These are phyloP conservation scores for Bicyclus anynana DNA, from an alignment of 1,140 invertebrate species.

Conservation along the genomic window DNA sequence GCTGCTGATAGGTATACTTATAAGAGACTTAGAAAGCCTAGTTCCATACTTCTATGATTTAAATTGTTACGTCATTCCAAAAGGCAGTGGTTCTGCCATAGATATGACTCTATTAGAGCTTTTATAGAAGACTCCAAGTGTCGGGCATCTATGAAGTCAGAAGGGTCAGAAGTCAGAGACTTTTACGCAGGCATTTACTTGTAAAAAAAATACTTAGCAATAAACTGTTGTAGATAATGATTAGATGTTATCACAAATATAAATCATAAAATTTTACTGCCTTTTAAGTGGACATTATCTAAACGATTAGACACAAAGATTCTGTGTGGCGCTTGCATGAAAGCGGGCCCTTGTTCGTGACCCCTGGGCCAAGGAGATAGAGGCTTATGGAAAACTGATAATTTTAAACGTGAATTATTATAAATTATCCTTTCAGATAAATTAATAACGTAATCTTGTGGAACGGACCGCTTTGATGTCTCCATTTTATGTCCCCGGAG, in stretches of 20 bases:
- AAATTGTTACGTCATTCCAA: no score
- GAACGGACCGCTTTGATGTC: conserved; percentile 4
- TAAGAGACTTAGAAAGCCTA: no score
- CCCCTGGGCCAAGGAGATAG: conserved; percentile 46
- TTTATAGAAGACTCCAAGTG: no score
- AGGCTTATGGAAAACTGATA: conserved; percentile 39
- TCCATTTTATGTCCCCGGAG: not conserved
- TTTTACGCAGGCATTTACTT: no score
- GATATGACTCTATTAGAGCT: no score
- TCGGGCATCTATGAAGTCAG: no score
- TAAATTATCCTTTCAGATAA: conserved; percentile 8
- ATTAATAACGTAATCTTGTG: not conserved
- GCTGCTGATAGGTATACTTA: no score
- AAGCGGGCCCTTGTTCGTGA: conserved; percentile 36
- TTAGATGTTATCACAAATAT: conserved; percentile 41
- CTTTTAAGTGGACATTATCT: conserved; percentile 59
- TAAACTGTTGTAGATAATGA: not conserved
- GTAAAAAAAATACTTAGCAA: not conserved
- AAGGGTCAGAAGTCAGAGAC: no score
- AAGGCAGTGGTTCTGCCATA: no score
- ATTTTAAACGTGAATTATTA: conserved; percentile 19
- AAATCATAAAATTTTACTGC: conserved; percentile 57
- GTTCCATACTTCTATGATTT: no score
- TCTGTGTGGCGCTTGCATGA: conserved; percentile 35
- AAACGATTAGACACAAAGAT: conserved; percentile 52